phyloP scores from a whole-genome alignment of 1,140 invertebrate genomes.

The Psilanteris sp. region DNA sequence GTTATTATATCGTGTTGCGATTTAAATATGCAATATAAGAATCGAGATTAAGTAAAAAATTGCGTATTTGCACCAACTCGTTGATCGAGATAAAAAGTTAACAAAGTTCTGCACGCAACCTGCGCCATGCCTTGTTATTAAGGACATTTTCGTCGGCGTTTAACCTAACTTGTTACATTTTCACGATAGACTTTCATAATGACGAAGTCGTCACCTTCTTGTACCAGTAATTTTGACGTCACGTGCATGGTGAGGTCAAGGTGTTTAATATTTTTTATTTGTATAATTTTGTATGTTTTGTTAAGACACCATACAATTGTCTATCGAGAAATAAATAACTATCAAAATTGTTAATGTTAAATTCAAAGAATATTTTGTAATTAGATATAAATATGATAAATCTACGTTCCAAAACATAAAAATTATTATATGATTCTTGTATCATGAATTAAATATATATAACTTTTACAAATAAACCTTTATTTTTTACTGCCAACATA shows the following conservation, averaged over 20 bases:
- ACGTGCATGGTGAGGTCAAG: conserved; percentile 52
- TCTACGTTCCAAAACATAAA: too few species aligned
- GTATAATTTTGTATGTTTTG: too few species aligned
- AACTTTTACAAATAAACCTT: too few species aligned
- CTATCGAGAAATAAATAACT: too few species aligned
- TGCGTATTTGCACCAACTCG: conserved; percentile 24
- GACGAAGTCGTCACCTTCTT: conserved; percentile 30
- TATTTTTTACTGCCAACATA: too few species aligned
- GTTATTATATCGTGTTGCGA: not conserved
- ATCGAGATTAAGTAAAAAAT: conserved; percentile 43
- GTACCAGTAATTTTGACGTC: conserved; percentile 43
- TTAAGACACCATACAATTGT: too few species aligned
- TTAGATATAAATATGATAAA: too few species aligned
- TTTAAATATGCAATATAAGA: conserved; percentile 33
- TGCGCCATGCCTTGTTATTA: not conserved
- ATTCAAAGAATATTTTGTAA: too few species aligned
- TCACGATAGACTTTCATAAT: conserved; percentile 28
- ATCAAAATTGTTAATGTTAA: too few species aligned
- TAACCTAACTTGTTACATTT: conserved; percentile 25
- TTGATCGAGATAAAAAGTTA: conserved; percentile 29
- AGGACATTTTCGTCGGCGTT: conserved; percentile 15
- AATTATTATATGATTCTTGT: too few species aligned
- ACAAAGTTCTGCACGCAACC: conserved; percentile 29
- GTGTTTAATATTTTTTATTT: too few species aligned
- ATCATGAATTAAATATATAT: too few species aligned